Percentiles rank a stretch among this genome's conserved stretches.
phyloP scores from a whole-genome alignment of 2,797 vertebrate species.

The Crax fasciolata region DNA sequence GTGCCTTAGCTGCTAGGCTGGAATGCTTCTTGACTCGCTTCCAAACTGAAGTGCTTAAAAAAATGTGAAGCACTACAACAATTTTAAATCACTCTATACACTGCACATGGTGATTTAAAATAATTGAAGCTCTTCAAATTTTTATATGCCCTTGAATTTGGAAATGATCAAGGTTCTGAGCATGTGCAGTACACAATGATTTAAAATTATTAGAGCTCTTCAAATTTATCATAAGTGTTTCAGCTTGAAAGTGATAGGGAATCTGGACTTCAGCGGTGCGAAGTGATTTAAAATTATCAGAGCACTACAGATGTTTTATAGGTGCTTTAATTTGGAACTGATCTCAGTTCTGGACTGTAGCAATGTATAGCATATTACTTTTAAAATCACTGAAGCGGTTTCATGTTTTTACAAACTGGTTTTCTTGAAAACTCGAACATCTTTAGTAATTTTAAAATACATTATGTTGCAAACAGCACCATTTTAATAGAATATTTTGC shows the following conservation, averaged over 20 bases:
- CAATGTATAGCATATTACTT: conserved; percentile 40
- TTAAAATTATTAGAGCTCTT: conserved; percentile 83
- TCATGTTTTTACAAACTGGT: conserved; percentile 28
- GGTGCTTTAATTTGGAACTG: conserved; percentile 76
- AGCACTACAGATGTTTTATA: conserved; percentile 78
- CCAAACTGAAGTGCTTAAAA: conserved; percentile 83
- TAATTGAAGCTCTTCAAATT: conserved; percentile 88
- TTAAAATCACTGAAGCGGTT: conserved; percentile 37
- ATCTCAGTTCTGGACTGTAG: conserved; percentile 66
- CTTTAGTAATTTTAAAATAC: conserved; percentile 73
- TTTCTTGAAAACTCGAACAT: conserved; percentile 58
- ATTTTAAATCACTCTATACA: conserved; percentile 83
- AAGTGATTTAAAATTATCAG: conserved; percentile 80
- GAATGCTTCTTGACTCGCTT: conserved; percentile 81
- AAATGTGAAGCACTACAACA: conserved; percentile 86
- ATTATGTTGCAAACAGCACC: conserved; percentile 29
- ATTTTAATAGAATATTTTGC: conserved; percentile 71
- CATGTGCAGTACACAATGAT: conserved; percentile 81
- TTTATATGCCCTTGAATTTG: conserved; percentile 86
- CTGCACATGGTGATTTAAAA: conserved; percentile 85
- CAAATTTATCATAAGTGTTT: conserved; percentile 80
- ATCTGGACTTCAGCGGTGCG: conserved; percentile 69
- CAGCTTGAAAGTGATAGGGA: conserved; percentile 76
- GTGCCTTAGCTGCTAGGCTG: conserved; percentile 60
- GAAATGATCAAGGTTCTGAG: conserved; percentile 80